phyloP scores from a whole-genome alignment of 1,140 invertebrate genomes.

The Sitodiplosis mosellana region DNA sequence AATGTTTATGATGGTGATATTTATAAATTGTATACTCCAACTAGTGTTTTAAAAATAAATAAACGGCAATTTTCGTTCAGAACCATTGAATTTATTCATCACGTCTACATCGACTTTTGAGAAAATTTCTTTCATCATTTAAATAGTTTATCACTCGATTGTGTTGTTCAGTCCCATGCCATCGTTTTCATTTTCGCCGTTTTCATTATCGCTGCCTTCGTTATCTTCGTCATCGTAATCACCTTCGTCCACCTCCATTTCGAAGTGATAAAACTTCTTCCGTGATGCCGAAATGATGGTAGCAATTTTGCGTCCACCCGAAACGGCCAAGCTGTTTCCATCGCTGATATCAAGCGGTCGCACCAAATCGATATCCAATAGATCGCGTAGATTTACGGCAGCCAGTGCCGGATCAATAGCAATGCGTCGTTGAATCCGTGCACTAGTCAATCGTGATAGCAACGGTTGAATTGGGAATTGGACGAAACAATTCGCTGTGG shows the following conservation, averaged over 20 bases:
- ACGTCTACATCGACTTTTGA: too few species aligned
- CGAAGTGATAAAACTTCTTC: slow-evolving; percentile 66
- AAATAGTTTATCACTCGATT: too few species aligned
- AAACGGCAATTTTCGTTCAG: too few species aligned
- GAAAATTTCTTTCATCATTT: too few species aligned
- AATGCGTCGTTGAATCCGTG: slow-evolving; percentile 21
- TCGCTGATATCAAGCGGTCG: slow-evolving; percentile 55
- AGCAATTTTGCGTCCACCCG: slow-evolving; percentile 64
- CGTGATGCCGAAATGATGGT: slow-evolving; percentile 63
- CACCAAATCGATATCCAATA: slow-evolving; percentile 28
- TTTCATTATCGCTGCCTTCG: too few species aligned
- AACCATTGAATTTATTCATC: too few species aligned
- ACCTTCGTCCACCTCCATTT: slow-evolving; percentile 84
- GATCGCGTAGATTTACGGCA: slow-evolving; percentile 28
- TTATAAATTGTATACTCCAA: too few species aligned
- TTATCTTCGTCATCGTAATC: slow-evolving; percentile 37
- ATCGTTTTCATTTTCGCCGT: too few species aligned
- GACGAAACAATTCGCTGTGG: slow-evolving; percentile 36
- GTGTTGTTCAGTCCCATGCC: too few species aligned
- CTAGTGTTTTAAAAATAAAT: too few species aligned
- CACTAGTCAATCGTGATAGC: slow-evolving; percentile 23
- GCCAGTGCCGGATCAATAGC: slow-evolving; percentile 29
- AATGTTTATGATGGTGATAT: too few species aligned
- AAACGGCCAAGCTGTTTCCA: slow-evolving; percentile 57
- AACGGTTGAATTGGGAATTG: slow-evolving; percentile 39